A percentile compares a stretch with the other conserved stretches of the same genome.
Evolutionary conservation across 2,797 vertebrate species (phyloP).

Genomic region (Chelmon rostratus): DNA sequence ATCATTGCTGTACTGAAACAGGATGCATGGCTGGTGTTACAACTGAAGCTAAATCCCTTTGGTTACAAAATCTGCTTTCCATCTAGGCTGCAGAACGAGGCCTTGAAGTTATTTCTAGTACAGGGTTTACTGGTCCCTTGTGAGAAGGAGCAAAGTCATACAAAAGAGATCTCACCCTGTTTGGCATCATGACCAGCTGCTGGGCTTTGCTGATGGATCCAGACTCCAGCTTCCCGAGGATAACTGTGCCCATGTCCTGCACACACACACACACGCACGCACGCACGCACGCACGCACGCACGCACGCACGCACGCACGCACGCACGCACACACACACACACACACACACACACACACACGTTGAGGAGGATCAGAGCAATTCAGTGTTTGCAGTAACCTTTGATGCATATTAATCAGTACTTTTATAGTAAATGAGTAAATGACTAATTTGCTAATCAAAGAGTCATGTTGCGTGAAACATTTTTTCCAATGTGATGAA

Average conservation of each 20-base stretch:
- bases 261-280: slow-evolving; percentile 33
- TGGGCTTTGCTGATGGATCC: slow-evolving; percentile 97
- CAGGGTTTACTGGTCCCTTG: not conserved
- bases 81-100: slow-evolving; percentile 1
- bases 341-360: too few species aligned
- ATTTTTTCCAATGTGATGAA: too few species aligned
- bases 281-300: slow-evolving; percentile 11
- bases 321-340: too few species aligned
- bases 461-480: too few species aligned
- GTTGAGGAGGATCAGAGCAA: not conserved
- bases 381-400: not conserved
- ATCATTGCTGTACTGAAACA: slow-evolving; percentile 3
- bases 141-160: slow-evolving; percentile 16
- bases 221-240: slow-evolving; percentile 98
- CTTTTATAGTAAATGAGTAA: not conserved
- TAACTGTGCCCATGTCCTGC: slow-evolving; percentile 99
- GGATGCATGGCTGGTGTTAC: not conserved
- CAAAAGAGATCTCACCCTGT: slow-evolving; percentile 89
- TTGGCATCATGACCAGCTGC: slow-evolving; percentile 99
- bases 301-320: not conserved
- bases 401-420: not conserved
- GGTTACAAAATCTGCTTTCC: slow-evolving; percentile 4
- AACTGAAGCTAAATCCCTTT: slow-evolving; percentile 1
- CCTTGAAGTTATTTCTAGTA: slow-evolving; percentile 15
- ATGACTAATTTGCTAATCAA: not conserved